phyloP scores from a whole-genome alignment of 2,113 vertebrate genomes.

The Leucoraja erinaceus region DNA sequence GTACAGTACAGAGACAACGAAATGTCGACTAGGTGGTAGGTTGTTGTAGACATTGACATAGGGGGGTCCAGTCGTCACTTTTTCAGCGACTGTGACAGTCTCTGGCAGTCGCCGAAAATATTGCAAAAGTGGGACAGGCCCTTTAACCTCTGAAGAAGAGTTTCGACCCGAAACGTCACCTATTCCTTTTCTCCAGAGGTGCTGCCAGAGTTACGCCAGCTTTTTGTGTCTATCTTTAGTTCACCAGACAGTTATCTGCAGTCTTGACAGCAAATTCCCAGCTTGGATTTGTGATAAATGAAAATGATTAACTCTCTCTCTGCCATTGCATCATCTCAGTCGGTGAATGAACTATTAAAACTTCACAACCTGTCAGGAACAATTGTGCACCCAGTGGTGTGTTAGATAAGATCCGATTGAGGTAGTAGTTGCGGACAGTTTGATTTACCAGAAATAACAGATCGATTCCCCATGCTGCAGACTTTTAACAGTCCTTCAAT shows the following conservation, averaged over 20 bases:
- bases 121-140: no score
- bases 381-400: not conserved
- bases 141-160: no score
- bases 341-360: not conserved
- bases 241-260: not conserved
- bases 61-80: no score
- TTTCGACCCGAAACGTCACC: no score
- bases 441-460: slow-evolving; percentile 8
- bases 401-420: not conserved
- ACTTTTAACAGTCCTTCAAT: not conserved
- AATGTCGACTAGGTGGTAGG: no score
- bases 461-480: not conserved
- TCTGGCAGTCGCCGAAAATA: no score
- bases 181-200: no score
- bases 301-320: not conserved
- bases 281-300: not conserved
- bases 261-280: not conserved
- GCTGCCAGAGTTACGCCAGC: no score
- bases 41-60: no score
- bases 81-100: no score
- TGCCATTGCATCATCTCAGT: not conserved
- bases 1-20: no score
- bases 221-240: no score
- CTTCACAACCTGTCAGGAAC: not conserved
- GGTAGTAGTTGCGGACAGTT: not conserved